Percentiles rank a stretch among this genome's conserved stretches.
Conservation (phyloP, 2,113 vertebrate genomes). For the Tichodroma muraria region DNA sequence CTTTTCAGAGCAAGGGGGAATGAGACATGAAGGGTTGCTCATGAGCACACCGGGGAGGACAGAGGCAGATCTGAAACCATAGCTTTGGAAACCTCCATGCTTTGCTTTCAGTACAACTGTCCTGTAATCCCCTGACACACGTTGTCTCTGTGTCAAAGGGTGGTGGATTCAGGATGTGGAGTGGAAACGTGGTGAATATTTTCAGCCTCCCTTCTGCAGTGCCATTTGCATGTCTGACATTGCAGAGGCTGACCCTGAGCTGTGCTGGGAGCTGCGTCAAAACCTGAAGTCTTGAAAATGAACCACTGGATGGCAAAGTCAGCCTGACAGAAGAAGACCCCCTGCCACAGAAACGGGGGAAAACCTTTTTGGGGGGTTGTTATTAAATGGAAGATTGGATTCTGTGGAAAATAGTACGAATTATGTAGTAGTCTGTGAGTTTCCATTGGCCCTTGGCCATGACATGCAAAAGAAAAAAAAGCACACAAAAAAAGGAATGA, state of each 20-base stretch:
- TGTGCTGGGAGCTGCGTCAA: not conserved
- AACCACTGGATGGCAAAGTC: not conserved
- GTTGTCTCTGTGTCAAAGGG: fast-evolving
- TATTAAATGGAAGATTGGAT: not conserved
- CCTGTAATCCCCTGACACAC: not conserved
- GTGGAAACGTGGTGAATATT: not conserved
- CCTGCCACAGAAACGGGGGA: not conserved
- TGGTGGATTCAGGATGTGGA: not conserved
- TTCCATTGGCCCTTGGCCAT: conserved; percentile 37
- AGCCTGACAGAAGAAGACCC: not conserved
- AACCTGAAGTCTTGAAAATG: not conserved
- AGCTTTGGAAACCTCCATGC: not conserved
- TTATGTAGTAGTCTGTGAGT: not conserved
- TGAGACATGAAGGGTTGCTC: not conserved
- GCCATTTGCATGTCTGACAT: not conserved
- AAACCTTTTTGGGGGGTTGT: not conserved
- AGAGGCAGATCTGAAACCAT: not conserved
- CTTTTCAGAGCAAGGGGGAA: not conserved
- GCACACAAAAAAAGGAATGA: not conserved
- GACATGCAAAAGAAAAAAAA: not conserved
- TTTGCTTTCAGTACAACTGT: not conserved
- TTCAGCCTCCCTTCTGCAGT: not conserved
- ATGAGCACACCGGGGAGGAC: not conserved
- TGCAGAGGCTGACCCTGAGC: not conserved
- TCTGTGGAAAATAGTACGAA: not conserved